Evolutionary conservation across 1,140 invertebrate species (phyloP).

Genomic region (Drosophila setifemur): DNA sequence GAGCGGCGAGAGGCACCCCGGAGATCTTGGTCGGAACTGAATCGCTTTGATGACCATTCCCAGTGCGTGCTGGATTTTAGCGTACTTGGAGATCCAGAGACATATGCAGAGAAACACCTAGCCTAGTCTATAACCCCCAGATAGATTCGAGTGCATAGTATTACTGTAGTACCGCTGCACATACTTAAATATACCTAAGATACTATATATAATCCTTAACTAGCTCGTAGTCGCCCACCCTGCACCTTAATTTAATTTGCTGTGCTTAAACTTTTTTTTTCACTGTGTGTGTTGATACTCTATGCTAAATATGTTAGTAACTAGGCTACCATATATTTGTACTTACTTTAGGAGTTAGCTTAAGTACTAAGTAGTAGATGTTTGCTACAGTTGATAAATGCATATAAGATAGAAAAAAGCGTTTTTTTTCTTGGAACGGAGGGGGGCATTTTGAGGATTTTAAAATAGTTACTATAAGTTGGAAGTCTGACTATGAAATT

Average conservation of each 20-base stretch:
- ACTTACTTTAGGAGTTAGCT: too few relatives aligned
- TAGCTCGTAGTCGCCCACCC: not conserved
- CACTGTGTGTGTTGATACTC: too few relatives aligned
- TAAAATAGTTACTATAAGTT: too few relatives aligned
- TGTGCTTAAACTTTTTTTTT: not conserved
- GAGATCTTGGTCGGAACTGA: not conserved
- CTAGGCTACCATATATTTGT: too few relatives aligned
- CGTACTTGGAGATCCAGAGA: not conserved
- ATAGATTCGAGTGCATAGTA: conserved; percentile 15
- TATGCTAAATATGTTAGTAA: too few relatives aligned
- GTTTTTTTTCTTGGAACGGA: too few relatives aligned
- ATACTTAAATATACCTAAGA: conserved; percentile 33
- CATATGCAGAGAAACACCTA: not conserved
- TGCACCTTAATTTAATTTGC: not conserved
- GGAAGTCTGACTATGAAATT: too few relatives aligned
- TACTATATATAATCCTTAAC: conserved; percentile 7
- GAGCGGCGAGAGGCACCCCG: not conserved
- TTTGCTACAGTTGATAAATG: conserved; percentile 7
- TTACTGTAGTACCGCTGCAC: conserved; percentile 4
- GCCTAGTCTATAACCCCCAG: conserved; percentile 1
- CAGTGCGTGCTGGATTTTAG: not conserved
- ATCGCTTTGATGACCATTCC: conserved; percentile 16
- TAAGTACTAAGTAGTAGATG: too few relatives aligned
- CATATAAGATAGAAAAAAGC: too few relatives aligned
- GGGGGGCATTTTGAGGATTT: too few relatives aligned